A percentile compares a stretch with the other conserved stretches of the same genome.
Evolutionary conservation across 2,888 invertebrate genomes (phyloP).

Genomic region (Drosophila cracens): DNA sequence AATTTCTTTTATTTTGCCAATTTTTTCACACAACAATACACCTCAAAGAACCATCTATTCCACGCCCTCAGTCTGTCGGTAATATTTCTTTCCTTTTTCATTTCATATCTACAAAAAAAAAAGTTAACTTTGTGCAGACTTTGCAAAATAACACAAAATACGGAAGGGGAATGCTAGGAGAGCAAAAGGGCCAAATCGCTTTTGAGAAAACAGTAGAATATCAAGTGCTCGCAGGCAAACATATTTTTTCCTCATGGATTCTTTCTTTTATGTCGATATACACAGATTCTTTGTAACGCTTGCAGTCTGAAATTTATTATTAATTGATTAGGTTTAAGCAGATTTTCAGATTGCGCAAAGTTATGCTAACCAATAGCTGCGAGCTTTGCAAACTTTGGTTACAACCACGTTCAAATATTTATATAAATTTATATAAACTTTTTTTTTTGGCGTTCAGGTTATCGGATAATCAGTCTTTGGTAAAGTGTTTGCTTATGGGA

Average conservation of each 20-base stretch:
- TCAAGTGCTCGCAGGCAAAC: slow-evolving; percentile 41
- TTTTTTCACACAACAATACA: slow-evolving; percentile 77
- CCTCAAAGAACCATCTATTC: slow-evolving; percentile 66
- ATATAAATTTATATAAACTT: not conserved
- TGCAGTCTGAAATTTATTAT: slow-evolving; percentile 69
- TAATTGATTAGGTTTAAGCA: slow-evolving; percentile 76
- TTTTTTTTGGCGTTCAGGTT: not conserved
- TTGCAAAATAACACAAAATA: slow-evolving; percentile 58
- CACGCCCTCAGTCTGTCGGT: slow-evolving; percentile 11
- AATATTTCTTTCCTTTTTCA: slow-evolving; percentile 18
- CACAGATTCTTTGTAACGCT: slow-evolving; percentile 43
- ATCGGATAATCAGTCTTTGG: slow-evolving; percentile 29
- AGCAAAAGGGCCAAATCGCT: slow-evolving; percentile 38
- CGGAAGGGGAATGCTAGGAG: not conserved
- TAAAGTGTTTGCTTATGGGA: slow-evolving; percentile 5
- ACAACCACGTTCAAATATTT: slow-evolving; percentile 1
- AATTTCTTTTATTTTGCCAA: slow-evolving; percentile 80
- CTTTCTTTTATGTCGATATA: slow-evolving; percentile 29
- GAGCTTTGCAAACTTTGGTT: not conserved
- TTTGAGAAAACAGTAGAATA: slow-evolving; percentile 33
- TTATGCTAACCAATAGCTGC: slow-evolving; percentile 27
- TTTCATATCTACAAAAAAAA: slow-evolving; percentile 42
- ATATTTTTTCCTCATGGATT: slow-evolving; percentile 7
- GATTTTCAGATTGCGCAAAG: slow-evolving; percentile 58
- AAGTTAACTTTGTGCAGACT: slow-evolving; percentile 70